Conservation (phyloP, 2,888 invertebrate genomes). For the Tetanocera ferruginea region DNA sequence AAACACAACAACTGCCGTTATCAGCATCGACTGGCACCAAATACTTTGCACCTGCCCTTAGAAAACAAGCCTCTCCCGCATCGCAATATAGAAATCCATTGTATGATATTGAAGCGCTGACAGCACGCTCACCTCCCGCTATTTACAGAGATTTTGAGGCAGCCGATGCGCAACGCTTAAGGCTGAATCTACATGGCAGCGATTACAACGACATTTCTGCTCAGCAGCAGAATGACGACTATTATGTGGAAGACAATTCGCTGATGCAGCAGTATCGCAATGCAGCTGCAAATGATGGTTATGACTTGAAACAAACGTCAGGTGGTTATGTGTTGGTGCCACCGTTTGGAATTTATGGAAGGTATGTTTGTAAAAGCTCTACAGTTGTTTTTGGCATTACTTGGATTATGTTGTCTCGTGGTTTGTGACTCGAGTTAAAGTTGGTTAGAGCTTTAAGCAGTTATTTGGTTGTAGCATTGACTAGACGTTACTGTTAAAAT, state of each 20-base stretch:
- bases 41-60: background rate
- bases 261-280: constrained; percentile 46
- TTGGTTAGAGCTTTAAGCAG: background rate
- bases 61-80: background rate
- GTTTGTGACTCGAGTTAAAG: background rate
- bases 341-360: constrained; percentile 21
- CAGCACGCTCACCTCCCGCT: background rate
- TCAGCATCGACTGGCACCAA: constrained; percentile 19
- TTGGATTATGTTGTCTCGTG: background rate
- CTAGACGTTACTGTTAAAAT: background rate
- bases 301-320: constrained; percentile 51
- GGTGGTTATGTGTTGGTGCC: constrained; percentile 45
- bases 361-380: background rate
- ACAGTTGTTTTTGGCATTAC: background rate
- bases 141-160: background rate
- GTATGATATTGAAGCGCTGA: background rate
- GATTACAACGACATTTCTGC: background rate
- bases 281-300: constrained; percentile 52
- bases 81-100: background rate
- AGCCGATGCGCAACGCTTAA: background rate
- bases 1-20: background rate
- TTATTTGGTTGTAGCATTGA: background rate
- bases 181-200: background rate
- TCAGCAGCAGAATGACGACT: background rate
- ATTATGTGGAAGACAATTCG: constrained; percentile 50